These are phyloP conservation scores for Clistopyga incitator DNA, from an alignment of 2,888 invertebrate genomes.

Conservation along the genomic window DNA sequence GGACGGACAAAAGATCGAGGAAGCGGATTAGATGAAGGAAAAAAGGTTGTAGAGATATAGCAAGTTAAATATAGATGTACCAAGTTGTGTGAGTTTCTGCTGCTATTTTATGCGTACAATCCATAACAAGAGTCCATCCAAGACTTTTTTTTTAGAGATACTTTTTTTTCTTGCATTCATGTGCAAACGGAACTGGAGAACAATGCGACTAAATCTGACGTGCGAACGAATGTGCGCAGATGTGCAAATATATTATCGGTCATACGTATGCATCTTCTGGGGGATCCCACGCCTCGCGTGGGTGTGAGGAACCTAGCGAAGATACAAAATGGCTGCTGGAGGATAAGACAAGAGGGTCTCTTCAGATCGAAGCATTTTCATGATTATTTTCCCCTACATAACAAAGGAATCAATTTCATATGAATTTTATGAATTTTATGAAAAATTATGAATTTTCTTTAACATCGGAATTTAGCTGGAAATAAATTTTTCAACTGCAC, in stretches of 20 bases:
- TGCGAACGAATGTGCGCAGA: slow-evolving; percentile 6
- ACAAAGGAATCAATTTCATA: neutral
- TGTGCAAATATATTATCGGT: slow-evolving; percentile 46
- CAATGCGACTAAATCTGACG: slow-evolving; percentile 28
- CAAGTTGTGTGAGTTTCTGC: neutral
- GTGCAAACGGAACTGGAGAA: slow-evolving; percentile 11
- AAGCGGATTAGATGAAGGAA: too few species aligned
- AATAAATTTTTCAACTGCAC: too few species aligned
- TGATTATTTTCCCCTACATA: neutral
- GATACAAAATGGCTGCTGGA: slow-evolving; percentile 59
- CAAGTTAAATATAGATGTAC: slow-evolving; percentile 1
- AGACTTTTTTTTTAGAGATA: neutral
- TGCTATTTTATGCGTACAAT: neutral
- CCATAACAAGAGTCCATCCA: slow-evolving; percentile 2
- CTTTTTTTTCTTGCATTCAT: neutral
- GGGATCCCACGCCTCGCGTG: slow-evolving; percentile 54
- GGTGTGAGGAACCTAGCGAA: slow-evolving; percentile 52
- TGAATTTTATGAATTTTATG: too few species aligned
- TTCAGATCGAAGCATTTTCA: neutral
- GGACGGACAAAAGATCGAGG: too few species aligned
- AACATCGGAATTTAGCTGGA: neutral
- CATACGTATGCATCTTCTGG: slow-evolving; percentile 39
- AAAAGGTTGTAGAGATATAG: neutral
- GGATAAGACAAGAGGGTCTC: neutral
- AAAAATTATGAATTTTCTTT: neutral